phyloP scores from a whole-genome alignment of 1,140 invertebrate genomes.

The Lordiphosa stackelbergi region DNA sequence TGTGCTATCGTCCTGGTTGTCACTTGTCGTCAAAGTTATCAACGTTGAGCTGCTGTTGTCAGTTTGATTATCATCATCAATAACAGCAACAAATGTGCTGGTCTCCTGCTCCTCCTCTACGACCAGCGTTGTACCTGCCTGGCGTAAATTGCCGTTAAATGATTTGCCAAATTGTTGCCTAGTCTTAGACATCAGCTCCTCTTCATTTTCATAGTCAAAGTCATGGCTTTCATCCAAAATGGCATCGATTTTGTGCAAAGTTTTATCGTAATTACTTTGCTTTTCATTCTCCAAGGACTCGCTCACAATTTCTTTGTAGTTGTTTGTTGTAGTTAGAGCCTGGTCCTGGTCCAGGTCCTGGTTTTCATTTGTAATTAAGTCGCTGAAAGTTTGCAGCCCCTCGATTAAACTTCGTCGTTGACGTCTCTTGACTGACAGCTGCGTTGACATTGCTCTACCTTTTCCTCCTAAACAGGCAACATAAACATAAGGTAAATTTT shows the following conservation, averaged over 20 bases:
- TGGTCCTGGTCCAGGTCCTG: slow-evolving; percentile 7
- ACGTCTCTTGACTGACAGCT: slow-evolving; percentile 35
- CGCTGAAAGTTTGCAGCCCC: slow-evolving; percentile 61
- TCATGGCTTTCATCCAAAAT: slow-evolving; percentile 45
- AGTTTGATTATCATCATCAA: slow-evolving; percentile 76
- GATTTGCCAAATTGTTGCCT: slow-evolving; percentile 71
- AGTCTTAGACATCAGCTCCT: slow-evolving; percentile 18
- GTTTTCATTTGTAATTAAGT: slow-evolving; percentile 69
- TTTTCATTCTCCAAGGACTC: slow-evolving; percentile 10
- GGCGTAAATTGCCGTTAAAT: slow-evolving; percentile 72
- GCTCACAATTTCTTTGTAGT: slow-evolving; percentile 8
- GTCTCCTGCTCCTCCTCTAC: slow-evolving; percentile 21
- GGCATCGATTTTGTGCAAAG: slow-evolving; percentile 56
- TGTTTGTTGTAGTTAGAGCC: slow-evolving; percentile 7
- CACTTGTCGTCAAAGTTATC: slow-evolving; percentile 18
- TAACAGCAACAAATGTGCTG: slow-evolving; percentile 55
- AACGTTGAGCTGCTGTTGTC: slow-evolving; percentile 51
- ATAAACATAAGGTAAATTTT: slow-evolving; percentile 11
- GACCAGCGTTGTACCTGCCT: slow-evolving; percentile 55
- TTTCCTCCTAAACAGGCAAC: slow-evolving; percentile 33
- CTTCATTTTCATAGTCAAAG: slow-evolving; percentile 53
- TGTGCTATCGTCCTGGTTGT: slow-evolving; percentile 60
- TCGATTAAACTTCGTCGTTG: slow-evolving; percentile 62
- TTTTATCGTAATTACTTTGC: slow-evolving; percentile 56
- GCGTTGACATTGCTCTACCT: slow-evolving; percentile 43